Evolutionary conservation across 2,888 invertebrate genomes (phyloP), one percentile per base, ranked within the genome.

Genomic region (Schrankia costaestrigalis): DNA sequence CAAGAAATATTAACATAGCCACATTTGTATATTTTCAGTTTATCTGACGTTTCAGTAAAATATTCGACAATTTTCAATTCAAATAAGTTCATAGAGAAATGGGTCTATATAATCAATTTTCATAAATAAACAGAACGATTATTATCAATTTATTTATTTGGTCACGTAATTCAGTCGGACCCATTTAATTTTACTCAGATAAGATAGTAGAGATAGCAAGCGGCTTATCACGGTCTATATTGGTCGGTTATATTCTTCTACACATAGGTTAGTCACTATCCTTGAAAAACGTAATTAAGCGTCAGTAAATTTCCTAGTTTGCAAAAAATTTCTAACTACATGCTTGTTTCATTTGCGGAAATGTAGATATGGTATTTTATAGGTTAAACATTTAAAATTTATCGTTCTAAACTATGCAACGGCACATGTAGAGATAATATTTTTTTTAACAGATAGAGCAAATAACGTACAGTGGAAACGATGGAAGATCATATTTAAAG

Each of bases 101-200:
- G n/a, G n/a, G n/a, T n/a, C n/a, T n/a, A n/a, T n/a, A n/a, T n/a
- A n/a, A n/a, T n/a, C n/a, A n/a, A n/a, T n/a, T n/a, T n/a, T n/a
- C n/a, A n/a, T n/a, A n/a, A n/a, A n/a, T n/a, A n/a, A n/a, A 63
- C 69, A 66, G 41, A 39, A 49, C 35, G n/a, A 2, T n/a, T 1
- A 11, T 17, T 13, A 11, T 10, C 33, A 72, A n/a, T 59, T 75
- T 70, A 77, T 78, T 78, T 78, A 79, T 78, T 76, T 78, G 64
- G 68, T 63, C 62, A 49, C 61, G 67, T 71, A 78, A 78, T 64
- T 63, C 57, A 65, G 59, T 70, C 68, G 68, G 66, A 70, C 76
- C 71, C 68, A 65, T 76, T 71, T 68, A 77, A 78, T 78, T 78
- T 70, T 61, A 67, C 62, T 51, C 41, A 67, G 84, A 84, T 85